Evolutionary conservation across 2,113 vertebrate species (phyloP).

Genomic region (Corythaixoides concolor): DNA sequence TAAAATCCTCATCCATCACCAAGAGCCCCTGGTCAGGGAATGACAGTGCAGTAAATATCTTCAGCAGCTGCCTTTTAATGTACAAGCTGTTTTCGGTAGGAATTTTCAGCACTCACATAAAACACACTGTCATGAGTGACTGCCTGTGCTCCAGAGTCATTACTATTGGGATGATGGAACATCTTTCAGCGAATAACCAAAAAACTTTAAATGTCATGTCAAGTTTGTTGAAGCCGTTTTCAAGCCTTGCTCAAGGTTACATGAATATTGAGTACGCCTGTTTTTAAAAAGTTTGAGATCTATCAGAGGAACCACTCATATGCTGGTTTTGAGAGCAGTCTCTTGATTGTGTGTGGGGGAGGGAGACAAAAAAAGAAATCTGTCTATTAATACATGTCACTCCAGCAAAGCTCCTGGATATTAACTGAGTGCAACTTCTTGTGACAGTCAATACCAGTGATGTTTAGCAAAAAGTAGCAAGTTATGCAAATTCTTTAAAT

Average conservation of each 20-base stretch:
- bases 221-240: conserved; percentile 86
- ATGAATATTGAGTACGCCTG: conserved; percentile 86
- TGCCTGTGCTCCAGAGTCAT: conserved; percentile 91
- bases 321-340: not conserved
- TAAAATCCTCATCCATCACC: conserved; percentile 92
- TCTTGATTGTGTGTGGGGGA: not conserved
- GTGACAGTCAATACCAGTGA: not conserved
- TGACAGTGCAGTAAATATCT: conserved; percentile 92
- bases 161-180: conserved; percentile 94
- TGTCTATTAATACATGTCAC: conserved; percentile 6
- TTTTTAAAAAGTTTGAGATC: conserved; percentile 53
- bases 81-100: conserved; percentile 86
- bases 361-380: not conserved
- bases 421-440: conserved; percentile 36
- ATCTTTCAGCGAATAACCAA: conserved; percentile 88
- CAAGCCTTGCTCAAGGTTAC: conserved; percentile 89
- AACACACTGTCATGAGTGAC: conserved; percentile 95
- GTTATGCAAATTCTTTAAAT: not conserved
- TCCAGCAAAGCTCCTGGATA: conserved; percentile 53
- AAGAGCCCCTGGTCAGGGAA: conserved; percentile 84
- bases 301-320: conserved; percentile 10
- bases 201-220: conserved; percentile 94
- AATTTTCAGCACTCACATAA: conserved; percentile 90
- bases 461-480: not conserved
- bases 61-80: conserved; percentile 89